Evolutionary conservation across 2,888 invertebrate species (phyloP), one percentile per base, ranked within the genome.

Genomic region (Phyllotreta cruciferae): DNA sequence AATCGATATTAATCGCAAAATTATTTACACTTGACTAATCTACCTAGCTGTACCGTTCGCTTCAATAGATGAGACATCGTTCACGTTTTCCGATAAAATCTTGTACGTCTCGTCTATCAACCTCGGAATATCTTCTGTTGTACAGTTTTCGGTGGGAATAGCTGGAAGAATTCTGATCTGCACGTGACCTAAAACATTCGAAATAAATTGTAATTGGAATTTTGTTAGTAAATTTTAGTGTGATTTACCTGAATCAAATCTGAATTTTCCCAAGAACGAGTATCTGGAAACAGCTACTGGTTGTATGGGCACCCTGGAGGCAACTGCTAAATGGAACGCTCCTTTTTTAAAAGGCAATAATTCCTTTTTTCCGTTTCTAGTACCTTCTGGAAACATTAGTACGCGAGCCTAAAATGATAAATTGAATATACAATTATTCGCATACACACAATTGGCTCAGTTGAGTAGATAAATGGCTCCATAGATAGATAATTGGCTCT

Each of bases 311-410:
- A 93, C 88, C 76, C 88, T 88, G 4, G 92, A 90, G 69, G 89
- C 87, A 67, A 96, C 83, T 0, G 98, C 97, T 68, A 97, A 88
- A 81, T 96, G 94, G 83, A 98, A 98, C 3, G 95, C 96, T 6
- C 97, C 97, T 79, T 97, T 98, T 78, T 98, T 96, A 81, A 98
- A 96, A 1, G 95, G 93, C 72, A 96, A 81, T 74, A 98, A 82
- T 34, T 86, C 86, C 36, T 89, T 90, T 3, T 86, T 87, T n/a
- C 86, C 85, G 77, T 91, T 89, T 66, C 98, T 84, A 6, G 96
- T 96, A 10, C 97, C 97, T 82, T 98, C 97, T 0, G 97, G 96
- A 80, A 95, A 98, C 66, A 98, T 86, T 77, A 94, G 85, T 55
- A 97, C 83, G 80, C 90, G 90, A 9, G 90, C 87, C 89, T 90